Base-by-base conservation (phyloP, 2,113 vertebrate genomes). In the Laticauda colubrina region DNA sequence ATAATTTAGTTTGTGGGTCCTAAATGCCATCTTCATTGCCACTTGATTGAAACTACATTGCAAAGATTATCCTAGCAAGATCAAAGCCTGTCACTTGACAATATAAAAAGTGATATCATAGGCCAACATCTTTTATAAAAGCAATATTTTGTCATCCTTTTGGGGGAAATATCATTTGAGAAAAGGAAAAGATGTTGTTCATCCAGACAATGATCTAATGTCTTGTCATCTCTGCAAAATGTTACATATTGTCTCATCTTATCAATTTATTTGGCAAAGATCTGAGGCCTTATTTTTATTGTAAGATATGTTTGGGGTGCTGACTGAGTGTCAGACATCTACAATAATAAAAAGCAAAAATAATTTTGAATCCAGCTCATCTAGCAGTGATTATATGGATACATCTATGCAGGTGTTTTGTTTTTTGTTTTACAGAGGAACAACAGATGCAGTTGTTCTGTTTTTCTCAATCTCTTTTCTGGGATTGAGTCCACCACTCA, bases 1-100 rank as follows among this genome's bases (percentile, higher is more conserved):
- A 97, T 96, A 95, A 97, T 97, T 97, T 94, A 97, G 93, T 89
- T 45, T 94, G 89, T 96, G 93, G 94, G 95, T 96, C 92, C 92
- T 95, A 94, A 96, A 93, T 88, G 93, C 86, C 87, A 93, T 95
- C 94, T 91, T 94, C 94, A 94, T 96, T 91, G 93, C 92, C 94
- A 92, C 2, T 0, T 96, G 96, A 96, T 96, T 96, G 95, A 93
- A 96, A 96, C 95, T 96, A 96, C 95, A 91, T 90, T 95, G 92
- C 81, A 93, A 95, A 93, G 92, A 95, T 89, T 81, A 94, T 93
- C 3, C 0, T 95, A 93, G 94, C 94, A 93, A 95, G 95, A 97
- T 92, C 93, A 94, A 95, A 95, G 51, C 91, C 93, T 55, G 15
- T 86, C 88, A 95, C 61, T 91, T 96, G 92, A 95, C 86, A 10